A percentile compares a stretch with the other conserved stretches of the same genome.
Conservation (phyloP, 30 jellyfish, hydroid and myxozoan species). For the Turritopsis dohrnii region DNA sequence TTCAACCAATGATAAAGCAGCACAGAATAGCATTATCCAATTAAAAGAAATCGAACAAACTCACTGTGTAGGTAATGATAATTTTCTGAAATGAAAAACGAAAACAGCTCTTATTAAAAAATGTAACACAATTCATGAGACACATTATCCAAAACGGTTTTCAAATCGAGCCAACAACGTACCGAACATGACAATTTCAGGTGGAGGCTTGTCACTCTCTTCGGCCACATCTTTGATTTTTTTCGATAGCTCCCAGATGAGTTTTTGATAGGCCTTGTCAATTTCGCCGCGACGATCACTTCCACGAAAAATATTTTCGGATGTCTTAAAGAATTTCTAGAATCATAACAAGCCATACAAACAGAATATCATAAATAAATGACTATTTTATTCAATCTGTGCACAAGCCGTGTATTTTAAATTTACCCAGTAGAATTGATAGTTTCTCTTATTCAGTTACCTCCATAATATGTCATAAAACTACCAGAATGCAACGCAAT, state of each 20-base stretch:
- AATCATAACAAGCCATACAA: background rate
- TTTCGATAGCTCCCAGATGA: constrained; percentile 61
- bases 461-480: too few species aligned
- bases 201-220: constrained; percentile 88
- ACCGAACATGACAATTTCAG: constrained; percentile 93
- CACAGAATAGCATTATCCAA: background rate
- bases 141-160: background rate
- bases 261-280: constrained; percentile 78
- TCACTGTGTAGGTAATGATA: constrained; percentile 82
- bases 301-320: constrained; percentile 77
- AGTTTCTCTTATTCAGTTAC: too few species aligned
- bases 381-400: too few species aligned
- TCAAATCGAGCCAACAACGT: background rate
- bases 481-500: too few species aligned
- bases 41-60: constrained; percentile 24
- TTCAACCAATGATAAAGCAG: background rate
- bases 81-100: constrained; percentile 59
- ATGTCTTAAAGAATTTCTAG: constrained; percentile 69
- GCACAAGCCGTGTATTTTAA: too few species aligned
- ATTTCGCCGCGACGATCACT: constrained; percentile 92
- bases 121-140: background rate
- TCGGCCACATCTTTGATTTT: constrained; percentile 72
- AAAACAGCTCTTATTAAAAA: too few species aligned
- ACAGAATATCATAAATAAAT: too few species aligned
- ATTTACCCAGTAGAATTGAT: too few species aligned